These are phyloP conservation scores for Mormoops blainvillei DNA, from an alignment of 2,113 vertebrate species.

Conservation along the genomic window DNA sequence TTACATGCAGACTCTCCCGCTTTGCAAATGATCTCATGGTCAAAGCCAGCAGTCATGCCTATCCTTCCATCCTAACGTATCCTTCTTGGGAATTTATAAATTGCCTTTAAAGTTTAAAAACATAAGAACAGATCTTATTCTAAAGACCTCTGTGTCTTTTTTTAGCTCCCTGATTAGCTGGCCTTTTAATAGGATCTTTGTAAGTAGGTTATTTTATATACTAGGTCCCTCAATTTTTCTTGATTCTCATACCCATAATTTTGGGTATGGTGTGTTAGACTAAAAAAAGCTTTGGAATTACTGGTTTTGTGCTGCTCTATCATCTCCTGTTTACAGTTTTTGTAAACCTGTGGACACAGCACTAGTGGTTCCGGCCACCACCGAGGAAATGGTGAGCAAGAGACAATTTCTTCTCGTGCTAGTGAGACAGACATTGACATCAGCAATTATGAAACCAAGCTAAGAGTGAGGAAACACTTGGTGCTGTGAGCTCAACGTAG, in stretches of 20 bases:
- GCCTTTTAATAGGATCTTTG: background rate
- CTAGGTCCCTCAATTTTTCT: conserved; percentile 5
- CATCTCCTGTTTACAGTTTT: conserved; percentile 4
- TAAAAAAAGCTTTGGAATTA: conserved; percentile 22
- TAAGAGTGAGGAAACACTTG: background rate
- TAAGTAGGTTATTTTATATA: background rate
- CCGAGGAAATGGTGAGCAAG: background rate
- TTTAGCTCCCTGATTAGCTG: background rate
- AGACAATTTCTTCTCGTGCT: background rate
- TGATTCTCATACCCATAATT: conserved; percentile 18
- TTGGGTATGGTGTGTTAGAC: background rate
- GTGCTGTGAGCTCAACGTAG: background rate
- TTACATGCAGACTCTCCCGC: background rate
- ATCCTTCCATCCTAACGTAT: background rate
- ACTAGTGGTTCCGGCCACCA: background rate
- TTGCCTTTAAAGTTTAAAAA: conserved; percentile 24
- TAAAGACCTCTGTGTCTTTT: background rate
- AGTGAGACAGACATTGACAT: background rate
- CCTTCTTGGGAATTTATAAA: background rate
- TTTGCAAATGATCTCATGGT: background rate
- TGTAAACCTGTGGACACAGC: background rate
- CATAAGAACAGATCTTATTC: background rate
- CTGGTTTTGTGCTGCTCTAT: background rate
- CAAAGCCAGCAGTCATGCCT: background rate
- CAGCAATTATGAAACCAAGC: background rate